phyloP scores from a whole-genome alignment of 2,888 invertebrate species.

The Parelbella ahira region DNA sequence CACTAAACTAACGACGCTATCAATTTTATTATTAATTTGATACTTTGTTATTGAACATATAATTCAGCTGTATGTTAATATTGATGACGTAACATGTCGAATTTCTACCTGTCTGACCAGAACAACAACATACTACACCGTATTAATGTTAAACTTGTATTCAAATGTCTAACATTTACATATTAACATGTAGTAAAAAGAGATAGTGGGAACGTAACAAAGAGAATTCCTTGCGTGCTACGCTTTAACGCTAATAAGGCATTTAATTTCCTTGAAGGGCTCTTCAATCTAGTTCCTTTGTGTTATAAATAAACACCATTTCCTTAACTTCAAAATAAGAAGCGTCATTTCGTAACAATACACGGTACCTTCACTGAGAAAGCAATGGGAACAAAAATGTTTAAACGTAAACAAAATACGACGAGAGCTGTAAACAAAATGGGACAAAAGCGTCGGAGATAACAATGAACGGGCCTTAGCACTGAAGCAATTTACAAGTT shows the following conservation, averaged over 20 bases:
- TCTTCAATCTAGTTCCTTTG: constrained; percentile 13
- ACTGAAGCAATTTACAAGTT: constrained; percentile 8
- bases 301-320: constrained; percentile 17
- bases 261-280: constrained; percentile 15
- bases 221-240: too few species aligned
- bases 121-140: too few species aligned
- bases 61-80: too few species aligned
- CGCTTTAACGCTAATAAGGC: constrained; percentile 10
- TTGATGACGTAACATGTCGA: too few species aligned
- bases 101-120: too few species aligned
- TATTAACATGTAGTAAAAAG: too few species aligned
- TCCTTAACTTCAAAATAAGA: constrained; percentile 19
- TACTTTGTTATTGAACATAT: too few species aligned
- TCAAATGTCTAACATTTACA: too few species aligned
- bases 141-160: too few species aligned
- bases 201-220: too few species aligned
- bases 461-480: constrained; percentile 4
- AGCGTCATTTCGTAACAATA: constrained; percentile 16
- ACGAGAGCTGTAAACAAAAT: constrained; percentile 10
- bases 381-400: constrained; percentile 12
- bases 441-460: constrained; percentile 9
- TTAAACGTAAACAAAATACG: constrained; percentile 14
- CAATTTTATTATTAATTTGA: too few species aligned
- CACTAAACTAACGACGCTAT: too few species aligned
- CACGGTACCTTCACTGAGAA: constrained; percentile 10